Base-by-base conservation (phyloP, 2,888 invertebrate genomes). In the Catocala fraxini region DNA sequence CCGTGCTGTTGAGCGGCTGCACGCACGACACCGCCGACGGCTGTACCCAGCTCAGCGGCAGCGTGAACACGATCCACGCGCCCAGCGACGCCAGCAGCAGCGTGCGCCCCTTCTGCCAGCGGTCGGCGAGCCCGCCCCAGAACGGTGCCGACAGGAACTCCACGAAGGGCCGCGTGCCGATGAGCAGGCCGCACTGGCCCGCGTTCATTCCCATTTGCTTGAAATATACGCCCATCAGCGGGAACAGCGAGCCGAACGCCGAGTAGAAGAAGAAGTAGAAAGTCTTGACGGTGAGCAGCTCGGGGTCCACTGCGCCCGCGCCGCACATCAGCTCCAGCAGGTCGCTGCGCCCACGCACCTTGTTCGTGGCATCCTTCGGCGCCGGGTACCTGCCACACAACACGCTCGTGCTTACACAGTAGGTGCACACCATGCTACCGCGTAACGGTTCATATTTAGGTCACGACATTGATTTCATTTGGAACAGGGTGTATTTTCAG, bases 261-360 rank as follows among this genome's bases (percentile, higher is more conserved):
- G 99, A 98, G 92, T 99, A 99, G 95, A 99, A 99, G 95, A 99
- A 99, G 94, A 99, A 99, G 90, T 99, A 99, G 93, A 99, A 99
- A 25, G 98, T 97, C 92, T 99, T 99, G 77, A 99, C 98, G 58
- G 99, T 97, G 75, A 99, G 95, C 56, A 99, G 95, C 89, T 99
- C 98, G 78, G 97, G 97, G 89, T 99, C 98, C 46, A 98, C 97
- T 42, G 96, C 95, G 68, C 88, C 92, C 0, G 97, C 97, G 41
- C 98, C 97, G 86, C 97, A 97, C 71, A 98, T 89, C 89, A 97
- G 95, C 93, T 98, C 98, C 77, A 98, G 90, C 76, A 98, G 86
- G 89, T 98, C 98, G 75, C 97, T 96, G 87, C 96, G 97, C 45
- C 98, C 98, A 72, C 98, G 96, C 79, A 98, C 97, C 93, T 98